Evolutionary conservation across 35 echinoderm and acorn worm species (phyloP), one percentile per base, ranked within the genome.

Genomic region (Acanthaster planci): DNA sequence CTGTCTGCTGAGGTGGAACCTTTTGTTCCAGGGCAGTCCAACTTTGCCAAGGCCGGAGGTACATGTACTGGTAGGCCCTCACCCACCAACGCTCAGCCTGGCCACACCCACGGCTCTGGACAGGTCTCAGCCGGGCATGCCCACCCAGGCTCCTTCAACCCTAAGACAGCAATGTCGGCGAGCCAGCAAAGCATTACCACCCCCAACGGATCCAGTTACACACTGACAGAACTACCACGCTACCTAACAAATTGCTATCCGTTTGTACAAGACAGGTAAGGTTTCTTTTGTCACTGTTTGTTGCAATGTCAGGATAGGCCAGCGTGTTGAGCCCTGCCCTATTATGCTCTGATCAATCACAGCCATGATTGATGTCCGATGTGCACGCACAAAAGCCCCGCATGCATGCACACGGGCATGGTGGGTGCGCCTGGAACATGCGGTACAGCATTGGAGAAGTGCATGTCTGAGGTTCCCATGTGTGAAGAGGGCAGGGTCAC

Each of bases 1-100:
- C 80, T 89, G 56, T 89, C 87, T 77, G 87, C 87, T 37, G 87
- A 89, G 51, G 87, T 89, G 36, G 87, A 89, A 19, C 87, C 87
- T 52, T 89, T 89, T 55, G 38, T 89, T 15, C 87, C 87, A 30
- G 87, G 87, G 6, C 54, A 52, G 8, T 50, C 86, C 1, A 44
- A 76, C 22, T 37, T 40, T 10, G 42, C 80, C 39, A 16, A 10
- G 38, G 58, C 80, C 6, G 38, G 19, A 38, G 37, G 53, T n/a
- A n/a, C n/a, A n/a, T n/a, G n/a, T n/a, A n/a, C n/a, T n/a, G n/a
- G n/a, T n/a, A 35, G 36, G 57, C 76, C 52, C 8, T 23, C 38
- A 36, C 8, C 78, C 34, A 27, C 52, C 39, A 67, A 54, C 4
- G 56, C 68, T 8, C 87, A 89, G 56, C 87, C 81, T 52, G 55